Conservation (phyloP, 2,888 invertebrate species). For the Cyclophora punctaria region DNA sequence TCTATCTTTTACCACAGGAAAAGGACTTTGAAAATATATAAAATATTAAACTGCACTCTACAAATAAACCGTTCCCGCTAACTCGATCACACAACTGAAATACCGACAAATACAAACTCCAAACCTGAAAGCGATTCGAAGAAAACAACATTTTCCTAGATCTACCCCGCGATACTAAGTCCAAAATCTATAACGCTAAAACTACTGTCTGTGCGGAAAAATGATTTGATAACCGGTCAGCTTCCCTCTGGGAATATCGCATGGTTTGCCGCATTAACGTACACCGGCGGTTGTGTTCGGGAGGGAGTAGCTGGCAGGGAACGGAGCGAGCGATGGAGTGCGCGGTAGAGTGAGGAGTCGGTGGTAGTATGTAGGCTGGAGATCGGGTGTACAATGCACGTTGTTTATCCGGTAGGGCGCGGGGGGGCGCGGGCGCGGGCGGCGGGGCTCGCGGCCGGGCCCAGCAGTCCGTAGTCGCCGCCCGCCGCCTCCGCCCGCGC, state of each 20-base stretch:
- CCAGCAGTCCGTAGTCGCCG: slow-evolving; percentile 59
- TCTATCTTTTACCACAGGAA: not conserved
- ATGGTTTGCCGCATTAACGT: slow-evolving; percentile 9
- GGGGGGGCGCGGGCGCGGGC: slow-evolving; percentile 39
- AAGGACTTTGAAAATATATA: not conserved
- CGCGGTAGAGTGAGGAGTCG: slow-evolving; percentile 21
- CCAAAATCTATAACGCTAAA: slow-evolving; percentile 66
- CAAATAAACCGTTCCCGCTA: no score
- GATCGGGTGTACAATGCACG: slow-evolving; percentile 72
- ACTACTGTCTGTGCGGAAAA: slow-evolving; percentile 54
- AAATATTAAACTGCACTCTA: not conserved
- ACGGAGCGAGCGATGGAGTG: slow-evolving; percentile 22
- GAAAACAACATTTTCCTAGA: slow-evolving; percentile 27
- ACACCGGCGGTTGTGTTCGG: slow-evolving; percentile 20
- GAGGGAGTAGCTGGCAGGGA: not conserved
- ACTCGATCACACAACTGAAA: no score
- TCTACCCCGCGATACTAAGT: slow-evolving; percentile 47
- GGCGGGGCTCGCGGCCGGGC: slow-evolving; percentile 64
- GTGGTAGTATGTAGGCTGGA: slow-evolving; percentile 46
- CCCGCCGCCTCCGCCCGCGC: slow-evolving; percentile 46
- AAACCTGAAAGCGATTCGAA: slow-evolving; percentile 1
- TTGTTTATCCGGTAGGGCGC: slow-evolving; percentile 70
- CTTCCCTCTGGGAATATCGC: slow-evolving; percentile 25
- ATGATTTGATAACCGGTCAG: slow-evolving; percentile 48
- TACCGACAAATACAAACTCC: no score